These are phyloP conservation scores for Camponotus vicinus DNA, from an alignment of 1,140 invertebrate genomes.

Conservation along the genomic window DNA sequence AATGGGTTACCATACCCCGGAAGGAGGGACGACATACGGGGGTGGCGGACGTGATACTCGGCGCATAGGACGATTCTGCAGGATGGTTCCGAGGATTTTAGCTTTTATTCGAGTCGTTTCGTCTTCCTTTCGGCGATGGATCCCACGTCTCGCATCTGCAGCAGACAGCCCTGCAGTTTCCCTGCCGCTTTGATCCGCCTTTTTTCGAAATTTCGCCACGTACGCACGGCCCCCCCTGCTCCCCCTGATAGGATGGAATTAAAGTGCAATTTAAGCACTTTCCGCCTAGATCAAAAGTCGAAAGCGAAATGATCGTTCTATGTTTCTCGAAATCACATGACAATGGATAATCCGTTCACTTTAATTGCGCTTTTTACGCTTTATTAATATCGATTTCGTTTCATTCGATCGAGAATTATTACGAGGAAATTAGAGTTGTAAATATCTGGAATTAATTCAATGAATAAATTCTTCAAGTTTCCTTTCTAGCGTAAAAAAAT, in stretches of 20 bases:
- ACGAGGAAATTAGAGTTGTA: background rate
- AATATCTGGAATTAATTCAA: slow-evolving; percentile 26
- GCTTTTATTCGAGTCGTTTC: slow-evolving; percentile 70
- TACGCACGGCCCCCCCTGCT: background rate
- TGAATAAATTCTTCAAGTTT: background rate
- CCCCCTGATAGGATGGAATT: slow-evolving; percentile 30
- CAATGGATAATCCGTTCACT: background rate
- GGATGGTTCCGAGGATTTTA: slow-evolving; percentile 60
- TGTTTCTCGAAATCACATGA: slow-evolving; percentile 1
- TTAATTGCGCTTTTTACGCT: background rate
- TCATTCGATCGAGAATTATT: background rate
- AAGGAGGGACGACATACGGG: background rate
- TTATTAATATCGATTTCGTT: background rate
- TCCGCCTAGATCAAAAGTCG: slow-evolving; percentile 10
- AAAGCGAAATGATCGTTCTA: background rate
- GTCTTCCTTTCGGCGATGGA: slow-evolving; percentile 68
- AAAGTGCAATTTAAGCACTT: slow-evolving; percentile 46
- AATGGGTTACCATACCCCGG: background rate
- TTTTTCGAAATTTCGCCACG: slow-evolving; percentile 59
- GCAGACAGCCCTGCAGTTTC: slow-evolving; percentile 11
- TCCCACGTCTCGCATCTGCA: slow-evolving; percentile 42
- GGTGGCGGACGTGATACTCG: slow-evolving; percentile 71
- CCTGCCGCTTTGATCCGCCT: slow-evolving; percentile 47
- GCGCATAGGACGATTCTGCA: slow-evolving; percentile 67
- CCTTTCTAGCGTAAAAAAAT: background rate